These are phyloP conservation scores for Ciconia nigra DNA, from an alignment of 2,797 vertebrate genomes.

Conservation along the genomic window DNA sequence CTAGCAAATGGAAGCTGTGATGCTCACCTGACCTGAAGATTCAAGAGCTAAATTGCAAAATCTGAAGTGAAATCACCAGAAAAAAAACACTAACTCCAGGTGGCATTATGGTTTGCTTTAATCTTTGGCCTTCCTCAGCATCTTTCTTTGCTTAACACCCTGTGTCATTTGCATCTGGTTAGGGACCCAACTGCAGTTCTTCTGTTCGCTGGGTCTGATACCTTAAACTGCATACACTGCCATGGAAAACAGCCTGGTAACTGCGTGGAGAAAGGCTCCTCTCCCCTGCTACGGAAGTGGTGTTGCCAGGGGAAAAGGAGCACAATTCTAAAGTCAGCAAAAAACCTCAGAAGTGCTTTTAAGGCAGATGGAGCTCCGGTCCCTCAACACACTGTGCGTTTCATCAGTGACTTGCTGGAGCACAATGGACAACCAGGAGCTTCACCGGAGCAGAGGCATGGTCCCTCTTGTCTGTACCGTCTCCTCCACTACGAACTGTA, in stretches of 20 bases:
- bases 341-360: neutral
- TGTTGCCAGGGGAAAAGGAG: neutral
- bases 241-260: neutral
- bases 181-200: neutral
- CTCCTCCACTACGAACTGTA: too few relatives aligned
- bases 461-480: neutral
- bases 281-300: neutral
- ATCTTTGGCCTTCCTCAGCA: neutral
- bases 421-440: neutral
- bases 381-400: rapidly evolving
- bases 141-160: neutral
- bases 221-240: neutral
- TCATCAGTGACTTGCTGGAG: neutral
- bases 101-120: neutral
- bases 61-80: neutral
- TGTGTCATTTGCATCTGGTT: neutral
- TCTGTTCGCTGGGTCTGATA: neutral
- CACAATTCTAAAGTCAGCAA: neutral
- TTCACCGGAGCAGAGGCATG: rapidly evolving
- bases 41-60: neutral
- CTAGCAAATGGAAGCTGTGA: neutral
- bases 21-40: neutral
- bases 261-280: neutral
- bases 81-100: neutral
- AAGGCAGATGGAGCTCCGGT: neutral